Evolutionary conservation across 1,140 invertebrate species (phyloP), one percentile per base, ranked within the genome.

Genomic region (Harpegnathos saltator): DNA sequence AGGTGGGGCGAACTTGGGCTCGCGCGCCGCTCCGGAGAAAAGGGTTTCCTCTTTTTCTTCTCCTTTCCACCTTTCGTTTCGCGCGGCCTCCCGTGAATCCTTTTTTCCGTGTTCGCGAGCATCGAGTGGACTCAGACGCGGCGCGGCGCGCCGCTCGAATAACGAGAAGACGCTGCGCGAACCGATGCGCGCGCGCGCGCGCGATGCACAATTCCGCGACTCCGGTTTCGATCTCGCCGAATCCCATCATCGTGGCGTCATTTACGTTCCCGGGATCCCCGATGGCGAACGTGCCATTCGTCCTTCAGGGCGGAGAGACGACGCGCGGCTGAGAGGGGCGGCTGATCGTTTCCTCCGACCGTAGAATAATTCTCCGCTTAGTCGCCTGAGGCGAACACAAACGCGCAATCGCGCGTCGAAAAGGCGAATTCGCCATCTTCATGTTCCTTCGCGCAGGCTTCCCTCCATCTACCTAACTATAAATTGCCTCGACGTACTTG

Each of bases 1-100:
- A 87, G 85, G 82, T 87, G 87, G 83, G 87, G 82, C 85, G 72
- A 66, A 83, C 84, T 52, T 56, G 71, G 84, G 81, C 63, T 72
- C 56, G 56, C 71, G 56, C 78, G 71, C 61, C 73, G 71, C 84
- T 83, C 66, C 59, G 66, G 61, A 87, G 83, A 85, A 88, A 85
- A 44, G 54, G 75, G 66, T 50, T 78, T 72, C 63, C 54, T 58
- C 66, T 71, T 71, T 82, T 50, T 69, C 62, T 65, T 62, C 71
- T 52, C 33, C 44, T 82, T 87, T 84, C 44, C 50, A 24, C 56
- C 77, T 77, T 44, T 56, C 62, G 62, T 68, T 81, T 84, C 56
- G 26, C 24, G 58, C 48, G 33, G 65, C 38, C 44, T 44, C 66
- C n/a, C 54, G 65, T 80, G 52, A 44, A 80, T 69, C 33, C 65